A percentile compares a stretch with the other conserved stretches of the same genome.
Evolutionary conservation across 1,140 invertebrate genomes (phyloP).

Genomic region (Patella vulgata): DNA sequence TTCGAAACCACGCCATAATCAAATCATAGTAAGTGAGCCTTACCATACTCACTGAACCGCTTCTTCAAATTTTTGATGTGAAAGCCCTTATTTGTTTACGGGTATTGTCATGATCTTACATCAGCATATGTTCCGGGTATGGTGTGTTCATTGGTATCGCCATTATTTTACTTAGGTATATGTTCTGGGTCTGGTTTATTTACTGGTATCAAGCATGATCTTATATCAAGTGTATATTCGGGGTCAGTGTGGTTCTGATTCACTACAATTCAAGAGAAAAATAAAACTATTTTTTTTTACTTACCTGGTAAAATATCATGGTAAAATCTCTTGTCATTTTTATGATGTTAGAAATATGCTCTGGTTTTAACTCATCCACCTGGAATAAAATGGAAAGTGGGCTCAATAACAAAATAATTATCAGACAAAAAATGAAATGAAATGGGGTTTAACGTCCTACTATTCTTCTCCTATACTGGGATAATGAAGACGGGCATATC

Average conservation of each 20-base stretch:
- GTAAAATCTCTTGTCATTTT: slow-evolving; percentile 63
- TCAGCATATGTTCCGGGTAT: no score
- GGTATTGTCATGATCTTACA: no score
- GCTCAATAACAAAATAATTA: neutral
- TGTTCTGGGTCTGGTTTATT: no score
- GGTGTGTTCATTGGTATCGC: no score
- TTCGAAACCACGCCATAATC: no score
- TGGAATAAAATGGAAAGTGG: slow-evolving; percentile 15
- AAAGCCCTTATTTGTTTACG: no score
- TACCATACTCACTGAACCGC: neutral
- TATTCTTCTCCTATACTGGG: no score
- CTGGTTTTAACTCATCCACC: slow-evolving; percentile 46
- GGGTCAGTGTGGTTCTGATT: neutral
- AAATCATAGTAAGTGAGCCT: neutral
- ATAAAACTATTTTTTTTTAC: no score
- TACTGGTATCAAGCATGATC: no score
- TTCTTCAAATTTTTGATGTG: no score
- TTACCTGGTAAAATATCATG: slow-evolving; percentile 57
- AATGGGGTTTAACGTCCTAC: neutral
- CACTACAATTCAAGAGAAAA: neutral
- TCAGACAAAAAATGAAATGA: neutral
- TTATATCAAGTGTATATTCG: neutral
- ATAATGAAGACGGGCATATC: no score
- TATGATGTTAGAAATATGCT: slow-evolving; percentile 50
- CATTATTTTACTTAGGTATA: no score